A percentile compares a stretch with the other conserved stretches of the same genome.
These are phyloP conservation scores for Halcyon smyrnensis DNA, from an alignment of 2,797 vertebrate genomes.

Conservation along the genomic window DNA sequence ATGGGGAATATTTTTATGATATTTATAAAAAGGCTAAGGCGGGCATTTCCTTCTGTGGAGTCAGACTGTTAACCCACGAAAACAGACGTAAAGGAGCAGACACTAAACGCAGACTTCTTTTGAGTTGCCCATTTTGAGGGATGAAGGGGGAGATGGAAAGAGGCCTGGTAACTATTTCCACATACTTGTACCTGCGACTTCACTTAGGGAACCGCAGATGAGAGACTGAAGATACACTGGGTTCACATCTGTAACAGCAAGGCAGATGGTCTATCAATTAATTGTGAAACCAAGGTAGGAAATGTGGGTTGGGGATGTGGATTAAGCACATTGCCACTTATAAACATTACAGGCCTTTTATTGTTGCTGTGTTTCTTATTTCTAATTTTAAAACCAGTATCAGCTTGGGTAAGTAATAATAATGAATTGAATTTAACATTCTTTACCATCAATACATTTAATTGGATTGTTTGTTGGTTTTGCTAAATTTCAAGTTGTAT, in stretches of 20 bases:
- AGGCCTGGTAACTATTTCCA: not conserved
- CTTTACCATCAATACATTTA: not conserved
- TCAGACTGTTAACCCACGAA: not conserved
- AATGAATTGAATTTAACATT: not conserved
- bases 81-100: not conserved
- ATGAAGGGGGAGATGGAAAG: not conserved
- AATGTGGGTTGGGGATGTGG: not conserved
- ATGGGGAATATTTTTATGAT: not conserved
- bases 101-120: not conserved
- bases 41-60: not conserved
- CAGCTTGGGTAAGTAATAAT: not conserved
- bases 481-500: not conserved
- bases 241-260: not conserved
- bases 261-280: not conserved
- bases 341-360: not conserved
- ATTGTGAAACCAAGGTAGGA: not conserved
- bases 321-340: not conserved
- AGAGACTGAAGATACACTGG: not conserved
- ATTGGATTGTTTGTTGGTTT: not conserved
- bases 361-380: not conserved
- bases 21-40: slow-evolving; percentile 24
- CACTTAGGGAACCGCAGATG: not conserved
- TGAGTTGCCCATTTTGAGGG: not conserved
- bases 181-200: not conserved
- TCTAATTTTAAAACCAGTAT: not conserved